These are phyloP conservation scores for Amiota communis DNA, from an alignment of 2,888 invertebrate genomes.

Conservation along the genomic window DNA sequence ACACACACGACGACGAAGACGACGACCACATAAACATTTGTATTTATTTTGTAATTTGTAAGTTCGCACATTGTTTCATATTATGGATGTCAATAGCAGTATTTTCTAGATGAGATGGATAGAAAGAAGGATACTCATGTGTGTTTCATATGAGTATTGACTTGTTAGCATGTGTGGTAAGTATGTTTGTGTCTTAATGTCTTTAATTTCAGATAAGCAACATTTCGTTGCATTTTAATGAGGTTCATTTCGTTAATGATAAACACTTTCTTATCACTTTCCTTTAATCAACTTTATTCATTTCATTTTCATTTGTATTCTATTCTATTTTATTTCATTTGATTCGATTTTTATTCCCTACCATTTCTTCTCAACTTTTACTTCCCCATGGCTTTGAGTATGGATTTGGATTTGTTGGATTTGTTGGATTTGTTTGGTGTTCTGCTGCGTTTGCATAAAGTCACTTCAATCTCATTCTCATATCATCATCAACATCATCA, in stretches of 20 bases:
- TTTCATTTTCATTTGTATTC: slow-evolving; percentile 20
- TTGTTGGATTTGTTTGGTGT: slow-evolving; percentile 52
- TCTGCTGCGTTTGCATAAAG: slow-evolving; percentile 55
- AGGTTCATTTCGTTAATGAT: slow-evolving; percentile 58
- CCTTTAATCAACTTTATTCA: slow-evolving; percentile 22
- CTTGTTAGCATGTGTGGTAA: too few species aligned
- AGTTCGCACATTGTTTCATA: slow-evolving; percentile 50
- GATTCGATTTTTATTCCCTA: slow-evolving; percentile 6
- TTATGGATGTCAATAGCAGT: slow-evolving; percentile 9
- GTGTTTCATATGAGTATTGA: not conserved
- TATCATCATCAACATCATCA: not conserved
- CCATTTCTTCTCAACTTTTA: slow-evolving; percentile 20
- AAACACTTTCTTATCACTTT: slow-evolving; percentile 18
- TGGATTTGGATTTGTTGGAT: slow-evolving; percentile 45
- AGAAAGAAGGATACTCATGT: slow-evolving; percentile 2
- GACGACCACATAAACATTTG: slow-evolving; percentile 36
- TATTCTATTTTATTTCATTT: slow-evolving; percentile 8
- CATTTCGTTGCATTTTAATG: slow-evolving; percentile 67
- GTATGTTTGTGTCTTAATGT: slow-evolving; percentile 26
- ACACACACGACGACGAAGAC: too few species aligned
- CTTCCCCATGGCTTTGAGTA: slow-evolving; percentile 25
- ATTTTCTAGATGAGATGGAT: too few species aligned
- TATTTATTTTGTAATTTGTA: slow-evolving; percentile 46
- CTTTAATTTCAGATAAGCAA: slow-evolving; percentile 64
- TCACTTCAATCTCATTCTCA: slow-evolving; percentile 14